Evolutionary conservation across 2,113 vertebrate species (phyloP).

Genomic region (Ceyx melanurus): DNA sequence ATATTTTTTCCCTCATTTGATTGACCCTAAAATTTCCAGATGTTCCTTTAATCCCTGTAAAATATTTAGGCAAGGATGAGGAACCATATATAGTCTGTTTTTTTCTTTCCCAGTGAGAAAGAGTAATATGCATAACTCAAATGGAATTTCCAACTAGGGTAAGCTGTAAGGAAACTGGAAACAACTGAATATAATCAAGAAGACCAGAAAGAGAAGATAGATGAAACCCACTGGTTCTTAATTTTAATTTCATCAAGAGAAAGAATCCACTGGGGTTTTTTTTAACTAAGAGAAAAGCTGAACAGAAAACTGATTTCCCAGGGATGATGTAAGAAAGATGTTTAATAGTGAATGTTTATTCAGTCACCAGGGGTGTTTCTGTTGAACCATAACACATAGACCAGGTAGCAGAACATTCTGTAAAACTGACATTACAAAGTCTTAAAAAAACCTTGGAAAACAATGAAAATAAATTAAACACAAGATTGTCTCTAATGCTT

Average conservation of each 20-base stretch:
- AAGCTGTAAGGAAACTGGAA: background rate
- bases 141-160: background rate
- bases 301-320: background rate
- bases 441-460: background rate
- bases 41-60: background rate
- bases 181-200: background rate
- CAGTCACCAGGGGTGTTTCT: background rate
- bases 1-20: background rate
- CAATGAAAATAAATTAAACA: background rate
- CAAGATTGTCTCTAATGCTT: slow-evolving; percentile 72
- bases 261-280: background rate
- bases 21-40: background rate
- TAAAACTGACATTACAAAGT: background rate
- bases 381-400: background rate
- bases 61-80: background rate
- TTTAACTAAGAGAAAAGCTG: background rate
- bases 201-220: background rate
- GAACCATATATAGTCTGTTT: background rate
- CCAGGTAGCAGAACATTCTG: background rate
- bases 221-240: background rate
- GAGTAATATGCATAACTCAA: background rate
- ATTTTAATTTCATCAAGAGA: background rate
- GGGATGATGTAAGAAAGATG: background rate
- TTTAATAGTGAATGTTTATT: background rate
- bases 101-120: background rate